These are phyloP conservation scores for Rousettus leschenaultii DNA, from an alignment of 2,113 vertebrate species.

Conservation along the genomic window DNA sequence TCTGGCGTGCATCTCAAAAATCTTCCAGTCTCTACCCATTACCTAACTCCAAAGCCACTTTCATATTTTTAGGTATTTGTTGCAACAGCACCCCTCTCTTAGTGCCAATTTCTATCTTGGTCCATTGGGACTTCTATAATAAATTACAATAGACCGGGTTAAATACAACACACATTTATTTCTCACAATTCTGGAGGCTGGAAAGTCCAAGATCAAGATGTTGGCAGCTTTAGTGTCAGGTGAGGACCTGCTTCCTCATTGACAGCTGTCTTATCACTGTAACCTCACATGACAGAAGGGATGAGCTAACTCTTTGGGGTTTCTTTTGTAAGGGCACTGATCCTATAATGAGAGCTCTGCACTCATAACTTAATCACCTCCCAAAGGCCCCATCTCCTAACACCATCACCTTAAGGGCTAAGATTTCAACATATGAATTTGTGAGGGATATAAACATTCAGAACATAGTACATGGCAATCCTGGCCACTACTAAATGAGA, in stretches of 20 bases:
- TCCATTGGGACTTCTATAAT: no score
- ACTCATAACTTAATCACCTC: neutral
- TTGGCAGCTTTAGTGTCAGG: neutral
- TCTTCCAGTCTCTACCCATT: no score
- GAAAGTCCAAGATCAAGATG: neutral
- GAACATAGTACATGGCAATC: neutral
- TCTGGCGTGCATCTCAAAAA: no score
- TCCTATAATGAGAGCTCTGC: neutral
- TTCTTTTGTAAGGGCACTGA: neutral
- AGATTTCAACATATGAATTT: neutral
- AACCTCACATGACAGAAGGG: neutral
- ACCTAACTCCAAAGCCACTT: no score
- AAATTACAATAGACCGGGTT: no score
- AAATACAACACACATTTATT: no score
- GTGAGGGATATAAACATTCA: neutral
- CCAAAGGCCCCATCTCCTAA: neutral
- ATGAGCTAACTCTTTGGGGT: neutral
- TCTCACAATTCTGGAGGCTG: neutral
- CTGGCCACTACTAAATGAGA: neutral
- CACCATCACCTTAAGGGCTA: neutral
- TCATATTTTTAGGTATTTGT: no score
- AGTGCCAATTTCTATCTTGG: no score
- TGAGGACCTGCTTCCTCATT: neutral
- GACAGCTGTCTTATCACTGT: neutral
- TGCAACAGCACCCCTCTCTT: no score